Percentiles rank a stretch among this genome's conserved stretches.
Conservation (phyloP, 2,888 invertebrate species). For the Catocala fraxini region DNA sequence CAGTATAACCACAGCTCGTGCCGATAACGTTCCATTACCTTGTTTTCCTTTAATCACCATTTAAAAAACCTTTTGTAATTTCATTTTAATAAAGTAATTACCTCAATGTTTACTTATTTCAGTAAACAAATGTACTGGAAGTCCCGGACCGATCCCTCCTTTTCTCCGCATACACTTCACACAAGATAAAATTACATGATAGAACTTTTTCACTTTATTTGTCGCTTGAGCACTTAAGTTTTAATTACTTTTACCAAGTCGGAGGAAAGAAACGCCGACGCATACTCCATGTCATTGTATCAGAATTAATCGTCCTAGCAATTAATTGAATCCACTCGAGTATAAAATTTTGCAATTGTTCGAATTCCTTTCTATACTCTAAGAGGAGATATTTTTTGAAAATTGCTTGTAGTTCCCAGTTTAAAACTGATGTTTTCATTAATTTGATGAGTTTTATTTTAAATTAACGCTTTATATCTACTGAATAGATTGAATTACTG, state of each 20-base stretch:
- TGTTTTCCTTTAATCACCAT: slow-evolving; percentile 34
- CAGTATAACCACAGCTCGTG: neutral
- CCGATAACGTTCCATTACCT: neutral
- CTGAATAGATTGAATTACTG: slow-evolving; percentile 28
- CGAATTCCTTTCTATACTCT: neutral
- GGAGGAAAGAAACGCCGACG: slow-evolving; percentile 22
- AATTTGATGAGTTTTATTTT: slow-evolving; percentile 9
- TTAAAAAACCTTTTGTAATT: slow-evolving; percentile 8
- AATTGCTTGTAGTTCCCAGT: slow-evolving; percentile 3
- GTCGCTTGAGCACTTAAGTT: slow-evolving; percentile 55
- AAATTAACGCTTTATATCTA: slow-evolving; percentile 35
- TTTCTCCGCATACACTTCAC: neutral
- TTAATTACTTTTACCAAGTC: slow-evolving; percentile 56
- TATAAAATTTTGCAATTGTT: slow-evolving; percentile 26
- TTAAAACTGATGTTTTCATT: neutral
- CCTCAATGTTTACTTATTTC: slow-evolving; percentile 28
- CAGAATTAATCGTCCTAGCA: slow-evolving; percentile 35
- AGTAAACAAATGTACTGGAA: slow-evolving; percentile 20
- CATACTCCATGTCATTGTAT: slow-evolving; percentile 27
- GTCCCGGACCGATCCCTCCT: neutral
- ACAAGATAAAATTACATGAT: slow-evolving; percentile 18
- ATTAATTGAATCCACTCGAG: slow-evolving; percentile 38
- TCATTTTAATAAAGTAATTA: slow-evolving; percentile 32
- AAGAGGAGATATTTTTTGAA: neutral
- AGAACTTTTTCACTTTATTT: slow-evolving; percentile 66